Base-by-base conservation (phyloP, 2,797 vertebrate species). In the Danio kyathit region DNA sequence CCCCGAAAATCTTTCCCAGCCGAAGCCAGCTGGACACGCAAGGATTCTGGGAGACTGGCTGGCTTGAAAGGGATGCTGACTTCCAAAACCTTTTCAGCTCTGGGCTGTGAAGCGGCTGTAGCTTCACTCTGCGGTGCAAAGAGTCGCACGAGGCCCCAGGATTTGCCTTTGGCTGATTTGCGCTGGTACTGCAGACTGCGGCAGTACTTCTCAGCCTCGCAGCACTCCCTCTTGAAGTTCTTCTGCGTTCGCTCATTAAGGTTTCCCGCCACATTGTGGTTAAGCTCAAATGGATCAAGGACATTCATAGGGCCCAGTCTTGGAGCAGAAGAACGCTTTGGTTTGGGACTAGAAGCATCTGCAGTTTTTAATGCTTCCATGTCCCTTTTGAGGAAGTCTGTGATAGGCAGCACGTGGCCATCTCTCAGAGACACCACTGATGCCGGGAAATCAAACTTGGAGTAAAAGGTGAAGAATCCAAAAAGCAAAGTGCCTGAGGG, bases 251-350 rank as follows among this genome's bases (percentile, higher is more conserved):
- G 94, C 13, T 95, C 90, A 0, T 89, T 94, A 82, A 98, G 90
- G 11, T 98, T 99, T 40, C 95, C 96, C 0, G 96, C 94, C 3
- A 98, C 96, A 0, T 99, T 99, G 91, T 99, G 97, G 82, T 91
- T 94, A 17, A 96, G 90, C 85, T 98, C 97, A 17, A 99, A 98
- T 0, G 97, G 97, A 83, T 98, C 97, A 84, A 97, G 91, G 29
- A 99, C 88, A 81, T 95, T 98, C 57, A 98, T 67, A 11, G 95
- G 91, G 0, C 95, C 95, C 5, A 96, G 76, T 77, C 85, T 93
- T 17, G 91, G 92, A 1, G 60, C 13, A 0, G 63, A 65, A 5
- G 71, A 64, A 19, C 66, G 29, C 61, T 82, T 87, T 4, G 16
- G 66, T 63, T 64, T n/a, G 19, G 81, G 7, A 0, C 82, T 88